Evolutionary conservation across 2,797 vertebrate species (phyloP).

Genomic region (Cheirogaleus major): DNA sequence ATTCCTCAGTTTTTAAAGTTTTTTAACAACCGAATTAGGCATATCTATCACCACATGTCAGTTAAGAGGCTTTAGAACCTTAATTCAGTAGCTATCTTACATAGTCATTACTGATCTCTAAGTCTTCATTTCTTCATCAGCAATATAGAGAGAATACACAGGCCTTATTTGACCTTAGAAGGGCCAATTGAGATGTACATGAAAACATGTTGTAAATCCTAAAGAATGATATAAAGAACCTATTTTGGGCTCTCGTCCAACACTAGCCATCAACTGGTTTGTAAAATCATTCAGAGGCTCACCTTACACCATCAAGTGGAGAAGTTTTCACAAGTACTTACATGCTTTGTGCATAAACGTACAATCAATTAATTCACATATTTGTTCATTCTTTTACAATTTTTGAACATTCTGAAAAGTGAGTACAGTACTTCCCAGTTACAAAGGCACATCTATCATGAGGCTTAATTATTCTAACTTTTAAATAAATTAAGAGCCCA

Average conservation of each 20-base stretch:
- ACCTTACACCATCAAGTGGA: background rate
- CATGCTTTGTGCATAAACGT: conserved; percentile 26
- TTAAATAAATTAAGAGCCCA: background rate
- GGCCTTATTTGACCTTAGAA: background rate
- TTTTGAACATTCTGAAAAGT: conserved; percentile 36
- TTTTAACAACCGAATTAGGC: background rate
- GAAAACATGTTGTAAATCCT: background rate
- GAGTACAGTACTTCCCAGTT: background rate
- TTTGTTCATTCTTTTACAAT: background rate
- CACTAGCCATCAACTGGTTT: background rate
- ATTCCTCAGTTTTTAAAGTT: background rate
- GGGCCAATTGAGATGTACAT: background rate
- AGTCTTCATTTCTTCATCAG: background rate
- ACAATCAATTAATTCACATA: background rate
- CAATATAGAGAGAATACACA: background rate
- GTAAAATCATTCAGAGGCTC: conserved; percentile 19
- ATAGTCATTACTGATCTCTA: background rate
- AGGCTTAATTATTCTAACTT: conserved; percentile 40
- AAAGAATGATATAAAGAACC: background rate
- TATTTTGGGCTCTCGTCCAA: background rate
- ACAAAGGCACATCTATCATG: background rate
- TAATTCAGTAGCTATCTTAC: background rate
- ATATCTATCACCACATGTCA: background rate
- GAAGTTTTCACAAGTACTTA: background rate
- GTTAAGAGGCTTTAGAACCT: background rate